These are phyloP conservation scores for Erithacus rubecula DNA, from an alignment of 2,797 vertebrate genomes.

Conservation along the genomic window DNA sequence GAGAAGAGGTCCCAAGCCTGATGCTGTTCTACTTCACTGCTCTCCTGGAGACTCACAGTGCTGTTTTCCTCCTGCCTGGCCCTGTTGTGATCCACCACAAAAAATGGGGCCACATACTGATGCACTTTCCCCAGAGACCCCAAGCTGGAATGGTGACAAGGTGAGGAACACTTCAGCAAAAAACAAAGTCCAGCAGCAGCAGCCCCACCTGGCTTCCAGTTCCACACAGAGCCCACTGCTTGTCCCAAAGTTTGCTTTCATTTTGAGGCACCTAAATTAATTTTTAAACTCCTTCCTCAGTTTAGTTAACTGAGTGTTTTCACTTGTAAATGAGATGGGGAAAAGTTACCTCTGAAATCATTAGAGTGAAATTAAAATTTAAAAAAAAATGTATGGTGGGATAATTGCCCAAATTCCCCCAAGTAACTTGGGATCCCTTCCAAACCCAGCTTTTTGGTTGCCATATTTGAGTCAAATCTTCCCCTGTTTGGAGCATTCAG, in stretches of 20 bases:
- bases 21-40: background rate
- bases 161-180: background rate
- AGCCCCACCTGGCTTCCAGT: background rate
- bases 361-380: slow-evolving; percentile 26
- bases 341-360: slow-evolving; percentile 13
- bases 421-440: slow-evolving; percentile 14
- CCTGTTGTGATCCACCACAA: background rate
- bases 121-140: background rate
- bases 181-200: background rate
- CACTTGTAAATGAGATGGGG: slow-evolving; percentile 32
- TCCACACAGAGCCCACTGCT: background rate
- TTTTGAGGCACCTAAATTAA: background rate
- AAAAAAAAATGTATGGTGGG: background rate
- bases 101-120: background rate
- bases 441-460: slow-evolving; percentile 20
- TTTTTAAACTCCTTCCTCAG: background rate
- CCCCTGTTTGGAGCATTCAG: background rate
- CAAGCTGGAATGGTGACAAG: background rate
- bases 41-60: background rate
- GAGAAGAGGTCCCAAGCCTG: background rate
- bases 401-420: slow-evolving; percentile 41
- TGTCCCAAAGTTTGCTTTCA: background rate
- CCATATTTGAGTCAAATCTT: slow-evolving; percentile 23
- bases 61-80: background rate
- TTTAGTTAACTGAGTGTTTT: background rate